Evolutionary conservation across 2,797 vertebrate species (phyloP), one percentile per base, ranked within the genome.

Genomic region (Rallus crepitans): DNA sequence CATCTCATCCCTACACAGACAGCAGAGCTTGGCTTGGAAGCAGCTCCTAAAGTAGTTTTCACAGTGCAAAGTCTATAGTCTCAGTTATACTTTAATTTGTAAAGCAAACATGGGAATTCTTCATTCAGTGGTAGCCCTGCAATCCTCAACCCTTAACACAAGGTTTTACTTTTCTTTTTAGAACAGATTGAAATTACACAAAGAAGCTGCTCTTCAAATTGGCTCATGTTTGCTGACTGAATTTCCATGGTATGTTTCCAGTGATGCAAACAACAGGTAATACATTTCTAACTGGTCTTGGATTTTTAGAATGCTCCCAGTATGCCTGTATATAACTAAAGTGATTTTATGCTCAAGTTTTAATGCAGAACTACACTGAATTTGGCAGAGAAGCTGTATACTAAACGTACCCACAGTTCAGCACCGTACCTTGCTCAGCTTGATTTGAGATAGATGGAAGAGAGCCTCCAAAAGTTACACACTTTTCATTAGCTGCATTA

Each of bases 351-450:
- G 16, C 24, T 70, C 12, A 69, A 79, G 30, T 20, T 81, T 47
- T 76, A 65, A 68, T 37, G 35, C 24, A 81, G 39, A 81, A 33
- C 16, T 61, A 37, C 15, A 47, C 7, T 52, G 55, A 88, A 81
- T 52, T 37, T 79, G 47, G 27, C 94, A 89, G 35, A 72, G 69
- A 86, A 86, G 35, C 12, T 39, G 28, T 12, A 19, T 17, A 45
- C 4, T 37, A 4, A 12, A 82, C 64, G n/a, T 64, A 16, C 1
- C 20, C 40, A n/a, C 35, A 73, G 55, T 40, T 65, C 61, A 57
- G 40, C 50, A 53, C 19, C 53, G 21, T 97, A 99, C 99, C 99
- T 98, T 99, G 99, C 90, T 99, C 99, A 65, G 97, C 98, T 96
- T 99, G 99, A 97, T 98, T 99, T 33, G 98, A 95, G 94, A 99